Evolutionary conservation across 2,797 vertebrate genomes (phyloP).

Genomic region (Lemur catta): DNA sequence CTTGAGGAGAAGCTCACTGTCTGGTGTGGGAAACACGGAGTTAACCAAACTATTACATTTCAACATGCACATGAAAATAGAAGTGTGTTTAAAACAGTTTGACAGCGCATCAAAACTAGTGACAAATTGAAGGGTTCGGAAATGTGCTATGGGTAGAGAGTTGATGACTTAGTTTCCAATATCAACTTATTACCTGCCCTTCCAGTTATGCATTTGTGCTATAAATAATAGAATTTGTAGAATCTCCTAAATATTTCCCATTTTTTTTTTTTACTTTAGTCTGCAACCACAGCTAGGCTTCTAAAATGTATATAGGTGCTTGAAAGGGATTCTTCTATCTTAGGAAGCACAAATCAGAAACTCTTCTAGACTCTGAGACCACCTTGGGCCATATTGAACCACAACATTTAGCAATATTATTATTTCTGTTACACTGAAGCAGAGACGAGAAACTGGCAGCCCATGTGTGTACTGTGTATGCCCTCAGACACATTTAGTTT

Average conservation of each 20-base stretch:
- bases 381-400: neutral
- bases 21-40: neutral
- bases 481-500: neutral
- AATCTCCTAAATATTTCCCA: neutral
- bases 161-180: neutral
- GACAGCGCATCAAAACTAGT: neutral
- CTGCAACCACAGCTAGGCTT: neutral
- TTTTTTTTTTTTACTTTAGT: neutral
- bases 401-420: neutral
- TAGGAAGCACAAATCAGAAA: neutral
- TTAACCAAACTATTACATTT: neutral
- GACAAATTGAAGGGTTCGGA: neutral
- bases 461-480: neutral
- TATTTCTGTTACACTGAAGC: neutral
- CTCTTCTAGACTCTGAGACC: neutral
- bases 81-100: neutral
- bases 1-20: neutral
- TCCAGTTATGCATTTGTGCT: neutral
- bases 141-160: neutral
- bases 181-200: neutral
- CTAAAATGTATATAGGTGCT: neutral
- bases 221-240: neutral
- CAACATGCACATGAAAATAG: neutral
- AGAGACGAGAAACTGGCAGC: neutral
- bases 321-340: neutral